A percentile compares a stretch with the other conserved stretches of the same genome.
Conservation (phyloP, 2,888 invertebrate species). For the Globia sparganii region DNA sequence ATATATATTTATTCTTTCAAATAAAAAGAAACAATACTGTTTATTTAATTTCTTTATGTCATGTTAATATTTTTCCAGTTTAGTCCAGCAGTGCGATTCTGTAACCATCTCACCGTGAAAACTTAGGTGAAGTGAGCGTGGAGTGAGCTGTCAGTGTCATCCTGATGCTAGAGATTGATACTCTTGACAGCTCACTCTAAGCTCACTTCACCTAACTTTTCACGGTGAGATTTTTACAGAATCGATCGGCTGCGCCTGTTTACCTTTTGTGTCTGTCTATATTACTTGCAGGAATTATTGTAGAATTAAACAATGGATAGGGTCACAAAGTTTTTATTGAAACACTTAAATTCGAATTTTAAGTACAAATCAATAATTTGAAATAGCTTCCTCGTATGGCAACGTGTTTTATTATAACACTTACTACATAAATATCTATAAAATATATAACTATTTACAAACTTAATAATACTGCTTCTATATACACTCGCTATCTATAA, state of each 20-base stretch:
- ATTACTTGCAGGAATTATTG: background rate
- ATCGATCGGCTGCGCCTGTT: too few species aligned
- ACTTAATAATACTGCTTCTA: conserved; percentile 80
- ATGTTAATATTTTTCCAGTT: background rate
- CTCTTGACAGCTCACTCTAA: too few species aligned
- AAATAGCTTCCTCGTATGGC: conserved; percentile 80
- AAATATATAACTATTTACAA: conserved; percentile 79
- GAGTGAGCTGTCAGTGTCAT: too few species aligned
- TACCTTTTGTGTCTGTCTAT: background rate
- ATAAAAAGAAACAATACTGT: background rate
- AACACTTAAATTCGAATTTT: conserved; percentile 86
- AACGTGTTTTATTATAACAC: conserved; percentile 72
- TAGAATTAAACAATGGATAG: conserved; percentile 45
- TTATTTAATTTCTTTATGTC: too few species aligned
- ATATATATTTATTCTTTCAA: too few species aligned
- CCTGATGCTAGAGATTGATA: too few species aligned
- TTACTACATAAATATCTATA: conserved; percentile 74
- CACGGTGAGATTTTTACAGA: too few species aligned
- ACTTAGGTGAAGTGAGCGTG: too few species aligned
- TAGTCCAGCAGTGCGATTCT: too few species aligned
- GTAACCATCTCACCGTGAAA: too few species aligned
- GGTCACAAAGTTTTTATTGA: conserved; percentile 78
- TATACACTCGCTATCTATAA: conserved; percentile 67
- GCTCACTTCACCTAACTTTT: too few species aligned
- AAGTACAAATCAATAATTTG: conserved; percentile 80